Evolutionary conservation across 2,797 vertebrate species (phyloP).

Genomic region (Natrix natrix): DNA sequence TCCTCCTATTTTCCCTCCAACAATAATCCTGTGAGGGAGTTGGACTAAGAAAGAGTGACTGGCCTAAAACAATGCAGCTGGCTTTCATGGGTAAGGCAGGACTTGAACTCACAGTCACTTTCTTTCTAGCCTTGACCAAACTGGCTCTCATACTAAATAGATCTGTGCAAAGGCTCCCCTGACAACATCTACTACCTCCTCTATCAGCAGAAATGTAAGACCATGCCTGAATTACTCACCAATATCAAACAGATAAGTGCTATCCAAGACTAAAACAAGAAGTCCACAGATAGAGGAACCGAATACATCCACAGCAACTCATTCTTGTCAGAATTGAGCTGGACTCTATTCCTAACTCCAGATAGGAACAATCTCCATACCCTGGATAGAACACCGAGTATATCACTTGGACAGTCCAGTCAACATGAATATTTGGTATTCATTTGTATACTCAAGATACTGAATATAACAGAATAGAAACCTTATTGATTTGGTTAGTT

Average conservation of each 20-base stretch:
- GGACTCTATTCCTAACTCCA: not conserved
- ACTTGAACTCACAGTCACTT: too few species aligned
- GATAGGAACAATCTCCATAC: not conserved
- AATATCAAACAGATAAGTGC: not conserved
- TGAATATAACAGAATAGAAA: too few species aligned
- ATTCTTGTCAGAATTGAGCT: not conserved
- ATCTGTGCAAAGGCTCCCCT: too few species aligned
- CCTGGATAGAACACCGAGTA: not conserved
- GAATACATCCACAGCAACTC: not conserved
- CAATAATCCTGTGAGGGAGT: too few species aligned
- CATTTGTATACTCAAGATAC: not conserved
- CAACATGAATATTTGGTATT: not conserved
- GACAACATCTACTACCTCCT: too few species aligned
- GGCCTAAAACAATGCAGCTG: too few species aligned
- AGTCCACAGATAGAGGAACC: not conserved
- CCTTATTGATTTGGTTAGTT: too few species aligned
- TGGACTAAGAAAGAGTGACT: too few species aligned
- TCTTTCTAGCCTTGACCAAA: too few species aligned
- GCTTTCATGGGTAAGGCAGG: too few species aligned
- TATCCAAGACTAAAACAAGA: not conserved
- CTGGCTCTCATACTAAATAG: too few species aligned
- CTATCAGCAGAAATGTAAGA: not conserved
- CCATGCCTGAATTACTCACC: not conserved
- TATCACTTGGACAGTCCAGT: not conserved
- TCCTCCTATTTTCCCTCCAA: too few species aligned